A percentile compares a stretch with the other conserved stretches of the same genome.
Evolutionary conservation across 2,113 vertebrate genomes (phyloP).

Genomic region (Hipposideros armiger): DNA sequence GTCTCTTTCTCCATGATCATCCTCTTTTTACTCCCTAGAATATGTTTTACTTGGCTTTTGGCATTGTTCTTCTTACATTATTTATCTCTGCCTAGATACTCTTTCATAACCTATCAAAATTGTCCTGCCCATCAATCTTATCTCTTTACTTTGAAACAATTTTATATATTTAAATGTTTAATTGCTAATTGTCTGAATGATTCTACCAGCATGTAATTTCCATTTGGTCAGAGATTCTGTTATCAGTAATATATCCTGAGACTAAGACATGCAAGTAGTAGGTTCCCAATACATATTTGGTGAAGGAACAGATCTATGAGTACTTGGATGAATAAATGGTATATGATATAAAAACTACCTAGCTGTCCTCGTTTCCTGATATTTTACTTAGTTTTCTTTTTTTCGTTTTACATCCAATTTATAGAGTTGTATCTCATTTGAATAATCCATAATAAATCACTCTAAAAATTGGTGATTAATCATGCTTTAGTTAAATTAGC

Average conservation of each 20-base stretch:
- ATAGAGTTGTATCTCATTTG: neutral
- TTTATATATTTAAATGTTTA: neutral
- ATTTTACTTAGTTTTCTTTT: neutral
- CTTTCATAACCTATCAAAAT: neutral
- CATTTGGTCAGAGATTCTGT: neutral
- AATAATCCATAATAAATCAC: neutral
- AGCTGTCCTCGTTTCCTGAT: neutral
- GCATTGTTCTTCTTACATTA: neutral
- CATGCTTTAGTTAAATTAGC: neutral
- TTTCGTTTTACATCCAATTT: neutral
- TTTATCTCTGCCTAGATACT: neutral
- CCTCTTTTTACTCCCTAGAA: neutral
- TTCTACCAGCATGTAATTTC: neutral
- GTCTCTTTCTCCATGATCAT: neutral
- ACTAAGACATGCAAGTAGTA: neutral
- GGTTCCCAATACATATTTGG: neutral
- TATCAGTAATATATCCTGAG: neutral
- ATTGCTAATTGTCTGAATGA: neutral
- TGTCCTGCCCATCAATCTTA: neutral
- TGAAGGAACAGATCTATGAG: neutral
- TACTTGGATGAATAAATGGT: constrained; percentile 1
- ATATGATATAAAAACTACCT: neutral
- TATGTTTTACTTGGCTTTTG: neutral
- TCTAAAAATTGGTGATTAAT: neutral
- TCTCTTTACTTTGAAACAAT: neutral